phyloP scores from a whole-genome alignment of 2,888 invertebrate species.

The Pheosia tremula region DNA sequence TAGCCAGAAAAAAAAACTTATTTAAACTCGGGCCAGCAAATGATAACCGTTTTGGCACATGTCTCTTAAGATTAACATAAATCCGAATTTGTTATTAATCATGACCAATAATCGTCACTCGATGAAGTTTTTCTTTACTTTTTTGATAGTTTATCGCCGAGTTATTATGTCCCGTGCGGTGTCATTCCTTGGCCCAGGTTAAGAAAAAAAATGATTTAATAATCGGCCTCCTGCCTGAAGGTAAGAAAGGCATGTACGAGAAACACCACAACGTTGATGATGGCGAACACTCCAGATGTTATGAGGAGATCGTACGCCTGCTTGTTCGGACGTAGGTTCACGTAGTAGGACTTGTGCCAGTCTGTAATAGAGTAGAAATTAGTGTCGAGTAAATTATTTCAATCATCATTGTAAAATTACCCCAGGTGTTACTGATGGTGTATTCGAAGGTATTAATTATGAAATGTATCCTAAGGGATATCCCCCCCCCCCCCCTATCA shows the following conservation, averaged over 20 bases:
- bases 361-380: conserved; percentile 56
- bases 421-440: too few relatives aligned
- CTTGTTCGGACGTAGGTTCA: conserved; percentile 86
- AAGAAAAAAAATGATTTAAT: conserved; percentile 50
- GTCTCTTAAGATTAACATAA: not conserved
- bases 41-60: not conserved
- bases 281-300: conserved; percentile 86
- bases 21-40: not conserved
- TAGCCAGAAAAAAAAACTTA: conserved; percentile 2
- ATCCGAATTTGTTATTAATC: too few relatives aligned
- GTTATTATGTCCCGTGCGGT: not conserved
- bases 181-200: not conserved
- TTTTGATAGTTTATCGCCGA: too few relatives aligned
- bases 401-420: too few relatives aligned
- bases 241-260: conserved; percentile 86
- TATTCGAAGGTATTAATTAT: too few relatives aligned
- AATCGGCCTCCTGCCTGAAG: conserved; percentile 82
- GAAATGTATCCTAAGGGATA: too few relatives aligned
- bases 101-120: too few relatives aligned
- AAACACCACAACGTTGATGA: conserved; percentile 85
- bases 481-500: too few relatives aligned
- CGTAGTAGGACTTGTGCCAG: conserved; percentile 79
- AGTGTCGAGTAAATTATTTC: too few relatives aligned
- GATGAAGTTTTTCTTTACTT: too few relatives aligned
- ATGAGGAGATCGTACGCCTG: conserved; percentile 88